These are phyloP conservation scores for Sarcophilus harrisii DNA, from an alignment of 2,797 vertebrate genomes.

Conservation along the genomic window DNA sequence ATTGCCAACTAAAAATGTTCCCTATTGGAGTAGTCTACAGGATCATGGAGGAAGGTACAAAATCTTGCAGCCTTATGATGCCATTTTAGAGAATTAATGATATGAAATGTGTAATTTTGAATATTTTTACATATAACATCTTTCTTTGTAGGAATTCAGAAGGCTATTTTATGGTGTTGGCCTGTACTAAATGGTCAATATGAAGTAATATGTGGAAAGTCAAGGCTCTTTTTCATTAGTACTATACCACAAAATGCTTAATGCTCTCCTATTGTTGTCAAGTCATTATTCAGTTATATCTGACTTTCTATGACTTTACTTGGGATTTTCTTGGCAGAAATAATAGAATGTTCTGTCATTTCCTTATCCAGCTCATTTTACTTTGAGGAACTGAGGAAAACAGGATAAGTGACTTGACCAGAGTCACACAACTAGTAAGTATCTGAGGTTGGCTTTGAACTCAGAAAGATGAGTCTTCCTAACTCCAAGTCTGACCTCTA, in stretches of 20 bases:
- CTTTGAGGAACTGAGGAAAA: neutral
- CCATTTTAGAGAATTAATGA: constrained; percentile 27
- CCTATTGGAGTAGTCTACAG: neutral
- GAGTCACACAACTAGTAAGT: neutral
- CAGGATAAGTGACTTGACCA: neutral
- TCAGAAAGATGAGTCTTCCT: neutral
- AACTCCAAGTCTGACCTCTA: neutral
- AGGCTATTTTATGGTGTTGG: neutral
- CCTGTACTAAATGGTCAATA: neutral
- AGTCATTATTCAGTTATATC: neutral
- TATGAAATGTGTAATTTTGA: neutral
- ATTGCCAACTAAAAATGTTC: neutral
- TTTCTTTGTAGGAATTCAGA: constrained; percentile 3
- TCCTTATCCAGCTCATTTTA: neutral
- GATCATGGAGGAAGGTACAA: neutral
- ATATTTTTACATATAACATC: neutral
- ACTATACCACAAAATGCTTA: neutral
- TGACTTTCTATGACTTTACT: neutral
- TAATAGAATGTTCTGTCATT: neutral
- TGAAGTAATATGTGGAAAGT: neutral
- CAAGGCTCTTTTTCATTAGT: neutral
- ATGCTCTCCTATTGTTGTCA: neutral
- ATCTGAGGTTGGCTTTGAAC: neutral
- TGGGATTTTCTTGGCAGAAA: neutral
- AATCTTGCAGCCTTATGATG: neutral